phyloP scores from a whole-genome alignment of 1,140 invertebrate species.

The Eufriesea mexicana region DNA sequence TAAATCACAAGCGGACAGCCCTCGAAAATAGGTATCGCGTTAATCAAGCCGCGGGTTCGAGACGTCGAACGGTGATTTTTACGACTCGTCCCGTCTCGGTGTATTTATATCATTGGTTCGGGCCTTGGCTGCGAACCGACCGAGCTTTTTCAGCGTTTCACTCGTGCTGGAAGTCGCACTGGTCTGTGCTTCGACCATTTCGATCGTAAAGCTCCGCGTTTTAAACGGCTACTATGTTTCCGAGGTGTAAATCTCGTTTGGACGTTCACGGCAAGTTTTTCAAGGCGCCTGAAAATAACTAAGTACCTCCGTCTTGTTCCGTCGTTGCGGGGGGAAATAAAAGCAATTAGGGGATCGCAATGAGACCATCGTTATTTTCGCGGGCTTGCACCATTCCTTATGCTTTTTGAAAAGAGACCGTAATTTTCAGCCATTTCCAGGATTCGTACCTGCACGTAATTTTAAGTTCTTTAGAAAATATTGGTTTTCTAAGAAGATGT shows the following conservation, averaged over 20 bases:
- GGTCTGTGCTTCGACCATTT: not conserved
- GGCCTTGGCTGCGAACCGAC: not conserved
- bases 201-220: not conserved
- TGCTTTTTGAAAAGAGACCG: too few relatives aligned
- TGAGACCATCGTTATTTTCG: too few relatives aligned
- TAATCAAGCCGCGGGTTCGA: not conserved
- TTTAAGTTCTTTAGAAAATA: too few relatives aligned
- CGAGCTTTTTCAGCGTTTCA: not conserved
- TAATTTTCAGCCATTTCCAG: too few relatives aligned
- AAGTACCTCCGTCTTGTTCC: too few relatives aligned
- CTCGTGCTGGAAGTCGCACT: not conserved
- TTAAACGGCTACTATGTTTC: not conserved
- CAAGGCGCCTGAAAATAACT: too few relatives aligned
- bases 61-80: conserved; percentile 20
- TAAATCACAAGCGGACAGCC: conserved; percentile 6
- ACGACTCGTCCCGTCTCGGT: not conserved
- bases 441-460: too few relatives aligned
- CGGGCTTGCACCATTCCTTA: too few relatives aligned
- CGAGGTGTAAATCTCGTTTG: too few relatives aligned
- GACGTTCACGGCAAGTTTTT: too few relatives aligned
- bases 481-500: not conserved
- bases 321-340: too few relatives aligned
- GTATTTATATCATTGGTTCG: conserved; percentile 34
- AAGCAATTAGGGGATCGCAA: too few relatives aligned
- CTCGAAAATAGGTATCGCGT: conserved; percentile 19